A percentile compares a stretch with the other conserved stretches of the same genome.
phyloP scores from a whole-genome alignment of 2,888 invertebrate genomes.

The Ditylenchus weischeri region DNA sequence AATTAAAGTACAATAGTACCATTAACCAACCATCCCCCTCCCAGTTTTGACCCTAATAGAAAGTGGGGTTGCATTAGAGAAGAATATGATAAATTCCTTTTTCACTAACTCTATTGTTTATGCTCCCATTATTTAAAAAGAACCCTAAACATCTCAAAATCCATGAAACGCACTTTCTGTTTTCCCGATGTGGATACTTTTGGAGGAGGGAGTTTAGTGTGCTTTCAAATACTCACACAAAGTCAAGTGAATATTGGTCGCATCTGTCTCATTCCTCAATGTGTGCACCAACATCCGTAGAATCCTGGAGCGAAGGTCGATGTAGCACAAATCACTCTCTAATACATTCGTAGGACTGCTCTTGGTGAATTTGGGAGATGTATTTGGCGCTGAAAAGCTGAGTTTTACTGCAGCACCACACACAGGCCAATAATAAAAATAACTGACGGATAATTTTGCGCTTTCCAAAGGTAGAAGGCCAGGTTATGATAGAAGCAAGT shows the following conservation, averaged over 20 bases:
- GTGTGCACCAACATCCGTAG: slow-evolving; percentile 72
- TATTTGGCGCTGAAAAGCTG: background rate
- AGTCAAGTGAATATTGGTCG: slow-evolving; percentile 81
- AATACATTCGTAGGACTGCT: slow-evolving; percentile 27
- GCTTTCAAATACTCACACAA: slow-evolving; percentile 61
- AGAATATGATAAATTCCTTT: too few relatives aligned
- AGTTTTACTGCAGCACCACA: too few relatives aligned
- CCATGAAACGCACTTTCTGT: too few relatives aligned
- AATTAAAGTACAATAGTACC: too few relatives aligned
- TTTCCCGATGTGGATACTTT: too few relatives aligned
- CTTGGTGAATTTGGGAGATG: background rate
- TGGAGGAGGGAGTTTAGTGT: too few relatives aligned
- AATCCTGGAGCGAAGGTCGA: slow-evolving; percentile 75
- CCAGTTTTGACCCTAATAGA: too few relatives aligned
- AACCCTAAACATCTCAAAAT: too few relatives aligned
- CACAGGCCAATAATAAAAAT: background rate
- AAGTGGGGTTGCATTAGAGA: too few relatives aligned
- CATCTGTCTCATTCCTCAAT: slow-evolving; percentile 78
- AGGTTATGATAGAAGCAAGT: slow-evolving; percentile 80
- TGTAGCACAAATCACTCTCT: slow-evolving; percentile 49
- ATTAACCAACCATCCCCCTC: too few relatives aligned
- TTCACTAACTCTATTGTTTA: too few relatives aligned
- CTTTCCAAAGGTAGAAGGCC: slow-evolving; percentile 82
- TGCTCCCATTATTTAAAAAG: too few relatives aligned
- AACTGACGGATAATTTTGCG: slow-evolving; percentile 27